A percentile compares a stretch with the other conserved stretches of the same genome.
Conservation (phyloP, 2,113 vertebrate genomes). For the Bubalus kerabau region DNA sequence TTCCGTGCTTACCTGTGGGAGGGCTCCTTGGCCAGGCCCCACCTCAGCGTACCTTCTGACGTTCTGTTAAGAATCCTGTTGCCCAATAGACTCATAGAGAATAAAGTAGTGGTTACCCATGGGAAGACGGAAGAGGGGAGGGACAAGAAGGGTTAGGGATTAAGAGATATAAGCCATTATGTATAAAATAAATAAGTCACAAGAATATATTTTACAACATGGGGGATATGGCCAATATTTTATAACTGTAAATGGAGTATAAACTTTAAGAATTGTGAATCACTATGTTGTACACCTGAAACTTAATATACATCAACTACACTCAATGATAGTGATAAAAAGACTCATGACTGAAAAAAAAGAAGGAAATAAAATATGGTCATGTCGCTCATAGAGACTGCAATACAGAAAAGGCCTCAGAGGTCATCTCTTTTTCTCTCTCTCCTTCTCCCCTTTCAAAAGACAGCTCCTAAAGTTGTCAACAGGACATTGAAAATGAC, state of each 20-base stretch:
- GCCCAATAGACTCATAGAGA: not conserved
- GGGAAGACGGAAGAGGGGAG: not conserved
- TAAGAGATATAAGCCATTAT: not conserved
- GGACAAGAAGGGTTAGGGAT: not conserved
- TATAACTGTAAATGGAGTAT: not conserved
- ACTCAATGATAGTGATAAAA: not conserved
- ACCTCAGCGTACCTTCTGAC: not conserved
- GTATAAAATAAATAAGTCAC: not conserved
- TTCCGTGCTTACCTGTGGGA: not conserved
- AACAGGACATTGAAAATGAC: constrained; percentile 43
- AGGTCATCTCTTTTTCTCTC: not conserved
- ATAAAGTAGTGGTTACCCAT: not conserved
- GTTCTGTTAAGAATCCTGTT: not conserved
- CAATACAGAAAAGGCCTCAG: not conserved
- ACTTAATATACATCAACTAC: not conserved
- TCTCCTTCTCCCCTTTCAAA: not conserved
- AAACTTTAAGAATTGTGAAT: not conserved
- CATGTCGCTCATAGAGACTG: not conserved
- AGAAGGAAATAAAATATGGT: not conserved
- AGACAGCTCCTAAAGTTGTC: constrained; percentile 21
- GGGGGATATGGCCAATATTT: not conserved
- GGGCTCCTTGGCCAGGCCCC: not conserved
- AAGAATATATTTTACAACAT: not conserved
- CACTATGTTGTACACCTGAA: not conserved
- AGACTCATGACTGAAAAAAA: not conserved